phyloP scores from a whole-genome alignment of 2,888 invertebrate species.

The Pyrocoelia pectoralis region DNA sequence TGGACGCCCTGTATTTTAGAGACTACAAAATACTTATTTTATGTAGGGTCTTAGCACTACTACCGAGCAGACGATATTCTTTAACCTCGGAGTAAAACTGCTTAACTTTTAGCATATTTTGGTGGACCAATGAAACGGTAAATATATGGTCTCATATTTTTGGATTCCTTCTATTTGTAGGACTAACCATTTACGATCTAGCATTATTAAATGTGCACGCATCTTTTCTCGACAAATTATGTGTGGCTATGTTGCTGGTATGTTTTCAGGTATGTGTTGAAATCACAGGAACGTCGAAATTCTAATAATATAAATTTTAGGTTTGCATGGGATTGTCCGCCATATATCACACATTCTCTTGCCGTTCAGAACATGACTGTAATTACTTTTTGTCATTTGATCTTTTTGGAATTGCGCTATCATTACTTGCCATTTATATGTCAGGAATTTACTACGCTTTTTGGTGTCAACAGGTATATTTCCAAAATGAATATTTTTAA shows the following conservation, averaged over 20 bases:
- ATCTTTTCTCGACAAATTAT: conserved; percentile 81
- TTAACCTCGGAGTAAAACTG: no score
- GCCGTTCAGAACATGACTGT: conserved; percentile 87
- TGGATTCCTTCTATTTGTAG: conserved; percentile 83
- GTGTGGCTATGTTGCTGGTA: conserved; percentile 81
- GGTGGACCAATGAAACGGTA: conserved; percentile 97
- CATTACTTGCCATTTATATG: conserved; percentile 91
- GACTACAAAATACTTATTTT: no score
- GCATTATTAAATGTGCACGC: conserved; percentile 82
- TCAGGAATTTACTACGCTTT: conserved; percentile 97
- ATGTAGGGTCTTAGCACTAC: no score
- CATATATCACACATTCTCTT: conserved; percentile 93
- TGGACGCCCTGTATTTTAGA: no score
- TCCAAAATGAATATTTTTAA: not conserved
- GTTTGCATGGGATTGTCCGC: conserved; percentile 93
- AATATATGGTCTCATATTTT: conserved; percentile 98
- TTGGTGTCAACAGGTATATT: conserved; percentile 89
- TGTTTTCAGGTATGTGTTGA: conserved; percentile 81
- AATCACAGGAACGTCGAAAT: no score
- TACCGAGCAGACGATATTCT: no score
- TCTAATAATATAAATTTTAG: conserved; percentile 65
- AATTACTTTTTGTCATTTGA: conserved; percentile 89
- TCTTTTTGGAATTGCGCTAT: conserved; percentile 91
- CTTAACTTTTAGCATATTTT: conserved; percentile 77
- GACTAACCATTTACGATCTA: conserved; percentile 84